phyloP scores from a whole-genome alignment of 92 coral and sea anemone genomes.

The Pocillopora meandrina region DNA sequence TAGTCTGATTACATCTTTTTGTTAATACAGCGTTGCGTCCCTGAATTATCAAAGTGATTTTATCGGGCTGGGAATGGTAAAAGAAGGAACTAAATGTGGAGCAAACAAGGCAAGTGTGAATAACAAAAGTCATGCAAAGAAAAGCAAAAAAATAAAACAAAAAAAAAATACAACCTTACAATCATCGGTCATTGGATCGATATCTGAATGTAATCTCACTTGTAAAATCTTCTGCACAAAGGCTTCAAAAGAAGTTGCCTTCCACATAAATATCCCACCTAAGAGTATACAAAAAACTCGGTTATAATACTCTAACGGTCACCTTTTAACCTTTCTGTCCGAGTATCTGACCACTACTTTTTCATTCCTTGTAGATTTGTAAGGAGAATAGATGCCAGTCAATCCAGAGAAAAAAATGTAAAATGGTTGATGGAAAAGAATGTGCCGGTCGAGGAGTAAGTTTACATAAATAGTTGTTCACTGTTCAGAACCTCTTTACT shows the following conservation, averaged over 20 bases:
- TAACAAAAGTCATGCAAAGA: background rate
- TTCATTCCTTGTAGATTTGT: slow-evolving; percentile 37
- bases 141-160: background rate
- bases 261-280: no score
- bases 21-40: slow-evolving; percentile 27
- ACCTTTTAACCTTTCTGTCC: no score
- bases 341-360: background rate
- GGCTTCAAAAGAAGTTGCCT: no score
- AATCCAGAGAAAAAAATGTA: slow-evolving; percentile 40
- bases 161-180: background rate
- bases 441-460: slow-evolving; percentile 74
- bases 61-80: slow-evolving; percentile 59
- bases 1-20: background rate
- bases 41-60: slow-evolving; percentile 32
- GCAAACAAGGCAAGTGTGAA: slow-evolving; percentile 42
- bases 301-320: no score
- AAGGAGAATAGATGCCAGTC: slow-evolving; percentile 48
- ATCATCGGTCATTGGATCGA: no score
- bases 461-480: background rate
- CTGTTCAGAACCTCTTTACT: no score
- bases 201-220: no score
- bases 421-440: slow-evolving; percentile 43
- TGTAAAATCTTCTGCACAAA: no score
- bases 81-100: slow-evolving; percentile 79
- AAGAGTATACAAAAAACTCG: no score